These are phyloP conservation scores for Triplophysa bombifrons DNA, from an alignment of 2,797 vertebrate species.

Conservation along the genomic window DNA sequence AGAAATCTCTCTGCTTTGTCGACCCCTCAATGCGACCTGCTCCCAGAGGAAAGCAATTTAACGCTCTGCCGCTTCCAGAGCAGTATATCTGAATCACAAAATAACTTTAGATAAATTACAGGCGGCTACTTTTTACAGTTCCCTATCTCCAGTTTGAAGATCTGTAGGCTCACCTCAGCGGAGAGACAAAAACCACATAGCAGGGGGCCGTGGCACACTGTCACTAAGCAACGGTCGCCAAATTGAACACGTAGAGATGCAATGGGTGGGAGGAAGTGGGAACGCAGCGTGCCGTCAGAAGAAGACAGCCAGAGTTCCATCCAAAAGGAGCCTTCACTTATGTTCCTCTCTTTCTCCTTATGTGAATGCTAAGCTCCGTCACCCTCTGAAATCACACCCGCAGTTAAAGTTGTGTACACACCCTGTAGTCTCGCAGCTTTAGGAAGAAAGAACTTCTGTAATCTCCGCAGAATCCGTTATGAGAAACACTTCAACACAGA, in stretches of 20 bases:
- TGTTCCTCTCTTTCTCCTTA: constrained; percentile 9
- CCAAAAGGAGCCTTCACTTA: constrained; percentile 3
- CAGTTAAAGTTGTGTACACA: not conserved
- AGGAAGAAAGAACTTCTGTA: constrained; percentile 12
- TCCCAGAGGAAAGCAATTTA: constrained; percentile 89
- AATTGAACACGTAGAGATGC: constrained; percentile 49
- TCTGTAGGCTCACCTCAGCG: constrained; percentile 70
- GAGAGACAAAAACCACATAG: constrained; percentile 70
- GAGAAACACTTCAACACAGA: not conserved
- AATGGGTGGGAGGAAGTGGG: constrained; percentile 39
- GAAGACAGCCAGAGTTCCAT: constrained; percentile 9
- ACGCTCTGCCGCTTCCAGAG: constrained; percentile 78
- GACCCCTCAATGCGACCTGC: constrained; percentile 75
- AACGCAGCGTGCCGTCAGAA: constrained; percentile 29
- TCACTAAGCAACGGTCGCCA: constrained; percentile 68
- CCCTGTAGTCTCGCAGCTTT: not conserved
- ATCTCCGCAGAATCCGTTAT: not conserved
- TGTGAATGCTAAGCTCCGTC: constrained; percentile 3
- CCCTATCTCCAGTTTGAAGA: constrained; percentile 73
- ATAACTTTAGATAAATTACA: constrained; percentile 83
- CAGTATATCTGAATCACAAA: constrained; percentile 80
- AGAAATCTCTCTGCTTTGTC: constrained; percentile 64
- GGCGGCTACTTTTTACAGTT: constrained; percentile 67
- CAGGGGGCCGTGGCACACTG: constrained; percentile 65
- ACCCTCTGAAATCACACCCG: not conserved